A percentile compares a stretch with the other conserved stretches of the same genome.
phyloP scores from a whole-genome alignment of 1,140 invertebrate species.

The Nixonia krombeini region DNA sequence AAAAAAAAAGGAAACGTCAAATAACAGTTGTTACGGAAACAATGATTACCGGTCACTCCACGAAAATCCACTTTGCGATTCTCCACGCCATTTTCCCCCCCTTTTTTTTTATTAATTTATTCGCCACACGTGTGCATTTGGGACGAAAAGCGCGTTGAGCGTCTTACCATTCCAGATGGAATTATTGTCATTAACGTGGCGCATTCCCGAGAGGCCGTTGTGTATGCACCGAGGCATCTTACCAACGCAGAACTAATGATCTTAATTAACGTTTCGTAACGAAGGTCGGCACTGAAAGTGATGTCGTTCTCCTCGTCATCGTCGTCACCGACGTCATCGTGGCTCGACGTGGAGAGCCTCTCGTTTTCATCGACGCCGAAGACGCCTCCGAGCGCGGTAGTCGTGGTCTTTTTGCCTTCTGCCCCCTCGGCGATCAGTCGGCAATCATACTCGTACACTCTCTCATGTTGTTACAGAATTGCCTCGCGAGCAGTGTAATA shows the following conservation, averaged over 20 bases:
- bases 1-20: no score
- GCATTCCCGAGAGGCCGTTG: constrained; percentile 56
- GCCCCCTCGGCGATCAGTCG: constrained; percentile 25
- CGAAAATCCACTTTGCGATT: no score
- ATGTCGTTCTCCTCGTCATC: constrained; percentile 23
- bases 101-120: not conserved
- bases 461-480: constrained; percentile 41
- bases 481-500: constrained; percentile 34
- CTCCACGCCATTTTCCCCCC: no score
- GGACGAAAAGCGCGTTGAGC: constrained; percentile 24
- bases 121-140: not conserved
- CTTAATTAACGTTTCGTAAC: constrained; percentile 69
- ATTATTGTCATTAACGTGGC: constrained; percentile 61
- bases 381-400: constrained; percentile 17
- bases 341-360: constrained; percentile 17
- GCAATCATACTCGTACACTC: constrained; percentile 36
- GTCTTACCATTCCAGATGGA: constrained; percentile 48
- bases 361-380: constrained; percentile 35
- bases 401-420: constrained; percentile 32
- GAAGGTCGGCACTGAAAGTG: constrained; percentile 54
- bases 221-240: constrained; percentile 55
- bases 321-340: constrained; percentile 12
- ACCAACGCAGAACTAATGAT: constrained; percentile 66
- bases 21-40: no score
- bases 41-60: no score